Evolutionary conservation across 2,113 vertebrate genomes (phyloP).

Genomic region (Trichomycterus rosablanca): DNA sequence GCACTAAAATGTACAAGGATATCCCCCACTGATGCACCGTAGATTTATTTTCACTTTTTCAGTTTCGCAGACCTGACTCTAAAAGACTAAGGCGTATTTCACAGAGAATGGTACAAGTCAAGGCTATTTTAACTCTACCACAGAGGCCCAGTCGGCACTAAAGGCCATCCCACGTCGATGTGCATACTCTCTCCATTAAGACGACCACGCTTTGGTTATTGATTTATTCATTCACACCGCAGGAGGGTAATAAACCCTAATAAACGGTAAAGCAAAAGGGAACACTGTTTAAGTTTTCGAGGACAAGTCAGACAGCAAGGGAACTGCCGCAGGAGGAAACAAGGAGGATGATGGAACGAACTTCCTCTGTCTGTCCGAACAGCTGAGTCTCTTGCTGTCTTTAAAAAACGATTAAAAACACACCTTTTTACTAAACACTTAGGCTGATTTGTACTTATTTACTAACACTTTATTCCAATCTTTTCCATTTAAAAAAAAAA

Average conservation of each 20-base stretch:
- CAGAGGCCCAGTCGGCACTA: slow-evolving; percentile 6
- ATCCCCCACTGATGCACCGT: slow-evolving; percentile 1
- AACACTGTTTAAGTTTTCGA: slow-evolving; percentile 35
- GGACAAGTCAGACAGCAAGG: slow-evolving; percentile 32
- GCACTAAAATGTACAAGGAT: slow-evolving; percentile 8
- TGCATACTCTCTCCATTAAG: slow-evolving; percentile 37
- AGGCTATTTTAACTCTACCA: slow-evolving; percentile 20
- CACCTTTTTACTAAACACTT: no score
- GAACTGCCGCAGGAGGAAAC: slow-evolving; percentile 11
- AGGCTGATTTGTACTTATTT: no score
- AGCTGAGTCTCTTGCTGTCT: no score
- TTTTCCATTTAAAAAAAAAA: no score
- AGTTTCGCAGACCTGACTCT: slow-evolving; percentile 19
- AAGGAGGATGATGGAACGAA: no score
- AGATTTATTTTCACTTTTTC: no score
- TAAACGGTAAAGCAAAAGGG: slow-evolving; percentile 36
- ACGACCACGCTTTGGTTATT: slow-evolving; percentile 33
- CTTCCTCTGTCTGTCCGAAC: no score
- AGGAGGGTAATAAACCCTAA: slow-evolving; percentile 45
- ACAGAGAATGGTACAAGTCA: neutral
- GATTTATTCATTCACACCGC: slow-evolving; percentile 47
- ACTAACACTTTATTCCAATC: no score
- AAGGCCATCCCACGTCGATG: slow-evolving; percentile 18
- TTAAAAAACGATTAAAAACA: no score
- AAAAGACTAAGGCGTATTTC: no score